A percentile compares a stretch with the other conserved stretches of the same genome.
Evolutionary conservation across 2,797 vertebrate species (phyloP).

Genomic region (Sparidentex hasta): DNA sequence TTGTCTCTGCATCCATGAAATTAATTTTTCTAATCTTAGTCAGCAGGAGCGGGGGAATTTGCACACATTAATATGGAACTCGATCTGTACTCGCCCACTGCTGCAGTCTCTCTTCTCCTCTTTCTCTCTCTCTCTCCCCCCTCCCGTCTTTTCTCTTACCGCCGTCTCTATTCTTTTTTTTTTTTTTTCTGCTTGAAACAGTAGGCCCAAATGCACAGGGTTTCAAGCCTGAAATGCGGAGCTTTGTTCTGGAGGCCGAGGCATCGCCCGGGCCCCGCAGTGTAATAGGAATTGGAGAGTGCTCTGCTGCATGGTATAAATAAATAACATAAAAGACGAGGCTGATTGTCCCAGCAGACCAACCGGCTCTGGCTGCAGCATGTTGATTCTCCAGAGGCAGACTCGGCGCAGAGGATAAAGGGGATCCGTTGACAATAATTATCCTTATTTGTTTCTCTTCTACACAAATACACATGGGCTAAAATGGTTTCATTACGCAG

Average conservation of each 20-base stretch:
- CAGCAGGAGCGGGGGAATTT: constrained; percentile 87
- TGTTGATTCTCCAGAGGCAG: constrained; percentile 74
- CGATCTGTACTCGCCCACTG: constrained; percentile 79
- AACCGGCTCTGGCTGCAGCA: constrained; percentile 67
- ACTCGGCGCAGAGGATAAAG: constrained; percentile 72
- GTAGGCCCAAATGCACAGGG: constrained; percentile 53
- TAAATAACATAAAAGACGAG: constrained; percentile 75
- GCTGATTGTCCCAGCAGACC: constrained; percentile 74
- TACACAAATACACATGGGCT: constrained; percentile 70
- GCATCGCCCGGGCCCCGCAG: constrained; percentile 45
- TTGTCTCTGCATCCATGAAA: constrained; percentile 89
- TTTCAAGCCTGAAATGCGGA: constrained; percentile 49
- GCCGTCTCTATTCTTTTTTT: constrained; percentile 35
- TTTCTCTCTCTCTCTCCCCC: constrained; percentile 40
- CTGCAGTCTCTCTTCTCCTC: constrained; percentile 74
- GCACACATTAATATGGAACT: constrained; percentile 87
- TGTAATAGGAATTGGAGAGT: constrained; percentile 57
- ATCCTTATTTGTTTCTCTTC: constrained; percentile 82
- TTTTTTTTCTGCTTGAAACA: constrained; percentile 37
- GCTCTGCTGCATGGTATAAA: constrained; percentile 67
- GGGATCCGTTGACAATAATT: constrained; percentile 80
- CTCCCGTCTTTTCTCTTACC: constrained; percentile 47
- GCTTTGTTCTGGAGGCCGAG: constrained; percentile 72
- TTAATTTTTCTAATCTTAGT: constrained; percentile 90
- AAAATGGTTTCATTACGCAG: constrained; percentile 72